Evolutionary conservation across 2,888 invertebrate species (phyloP), one percentile per base, ranked within the genome.

Genomic region (Coleophora deauratella): DNA sequence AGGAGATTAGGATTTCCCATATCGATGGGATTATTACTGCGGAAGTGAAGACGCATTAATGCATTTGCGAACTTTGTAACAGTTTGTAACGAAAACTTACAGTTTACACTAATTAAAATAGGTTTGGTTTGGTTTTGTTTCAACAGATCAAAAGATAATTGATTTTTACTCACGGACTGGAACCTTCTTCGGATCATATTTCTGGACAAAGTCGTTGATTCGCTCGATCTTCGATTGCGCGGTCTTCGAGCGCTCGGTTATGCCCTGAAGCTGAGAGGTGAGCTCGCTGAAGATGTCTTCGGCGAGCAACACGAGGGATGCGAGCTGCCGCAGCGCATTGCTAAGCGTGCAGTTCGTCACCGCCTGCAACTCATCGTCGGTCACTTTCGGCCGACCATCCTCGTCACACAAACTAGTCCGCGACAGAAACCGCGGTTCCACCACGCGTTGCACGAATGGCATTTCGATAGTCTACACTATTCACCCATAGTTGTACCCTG

Each of bases 161-260:
- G n/a, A n/a, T n/a, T n/a, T n/a, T 40, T 87, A 96, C 96, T 96
- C 88, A 96, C 96, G 96, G 88, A 96, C 95, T 91, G 95, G 91
- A 72, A 96, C 93, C 80, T 91, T 92, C 88, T 94, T 95, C 46
- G 96, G 95, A 79, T 96, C 94, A 80, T 90, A 92, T 50, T 87
- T 86, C 61, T 88, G 88, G 60, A 95, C 91, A 61, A 89, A 88
- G 55, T 89, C 89, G 67, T 92, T 91, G 58, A 96, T 89, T 57
- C 80, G 85, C 56, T 87, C 87, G 57, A 96, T 88, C 70, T 91
- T 91, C 43, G 81, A 78, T 69, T 91, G 91, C 43, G 95, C 89
- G 38, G 79, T 78, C 45, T 91, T 90, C 44, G 94, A 91, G 52
- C 95, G 88, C 62, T 91, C 90, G 43, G 91, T 90, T 56, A 96